Percentiles rank a stretch among this genome's conserved stretches.
phyloP scores from a whole-genome alignment of 2,797 vertebrate genomes.

The Poeciliopsis turneri region DNA sequence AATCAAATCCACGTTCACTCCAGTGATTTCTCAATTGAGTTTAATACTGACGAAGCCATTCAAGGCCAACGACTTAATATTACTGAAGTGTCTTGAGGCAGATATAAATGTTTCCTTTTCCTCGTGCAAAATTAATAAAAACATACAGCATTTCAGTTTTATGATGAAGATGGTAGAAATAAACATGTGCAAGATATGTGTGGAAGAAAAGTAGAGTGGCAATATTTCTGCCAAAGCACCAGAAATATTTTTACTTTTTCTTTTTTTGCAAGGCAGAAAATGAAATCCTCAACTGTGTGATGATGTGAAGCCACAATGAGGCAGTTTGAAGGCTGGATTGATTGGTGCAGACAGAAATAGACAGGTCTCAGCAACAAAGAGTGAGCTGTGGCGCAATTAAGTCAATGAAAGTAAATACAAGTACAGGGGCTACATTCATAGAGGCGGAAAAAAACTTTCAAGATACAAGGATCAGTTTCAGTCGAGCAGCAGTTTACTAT shows the following conservation, averaged over 20 bases:
- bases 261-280: background rate
- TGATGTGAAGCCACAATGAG: background rate
- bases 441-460: background rate
- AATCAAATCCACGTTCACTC: slow-evolving; percentile 10
- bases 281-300: background rate
- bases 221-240: background rate
- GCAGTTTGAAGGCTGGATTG: background rate
- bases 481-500: background rate
- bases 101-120: slow-evolving; percentile 1
- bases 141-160: background rate
- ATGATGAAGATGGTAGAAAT: background rate
- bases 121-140: background rate
- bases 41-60: slow-evolving; percentile 7
- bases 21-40: slow-evolving; percentile 9
- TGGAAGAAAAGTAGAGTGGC: background rate
- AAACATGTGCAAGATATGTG: background rate
- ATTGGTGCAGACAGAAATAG: slow-evolving; percentile 1
- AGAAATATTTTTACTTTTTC: background rate
- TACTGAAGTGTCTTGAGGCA: background rate
- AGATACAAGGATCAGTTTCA: background rate
- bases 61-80: slow-evolving; percentile 17
- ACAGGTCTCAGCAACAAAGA: background rate
- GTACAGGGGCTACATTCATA: background rate
- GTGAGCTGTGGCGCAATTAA: background rate
- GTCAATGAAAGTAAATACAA: background rate